Conservation (phyloP, 2,888 invertebrate genomes). For the Neria commutata region DNA sequence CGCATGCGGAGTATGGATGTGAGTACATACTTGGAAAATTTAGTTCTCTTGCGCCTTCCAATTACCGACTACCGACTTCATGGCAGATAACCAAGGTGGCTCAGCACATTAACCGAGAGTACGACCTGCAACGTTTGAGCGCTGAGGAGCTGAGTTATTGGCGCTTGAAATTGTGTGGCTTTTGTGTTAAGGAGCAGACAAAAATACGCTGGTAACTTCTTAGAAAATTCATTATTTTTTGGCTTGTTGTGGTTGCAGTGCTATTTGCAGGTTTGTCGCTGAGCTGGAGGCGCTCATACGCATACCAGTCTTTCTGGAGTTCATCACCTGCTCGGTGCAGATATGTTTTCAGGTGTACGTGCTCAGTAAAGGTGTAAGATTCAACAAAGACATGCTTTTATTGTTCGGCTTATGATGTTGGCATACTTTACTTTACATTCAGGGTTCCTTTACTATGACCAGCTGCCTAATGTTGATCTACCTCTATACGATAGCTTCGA, state of each 20-base stretch:
- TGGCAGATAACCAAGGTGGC: constrained; percentile 29
- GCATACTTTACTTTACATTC: neutral
- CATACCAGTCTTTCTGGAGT: constrained; percentile 50
- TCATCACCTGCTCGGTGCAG: constrained; percentile 49
- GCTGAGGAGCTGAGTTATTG: constrained; percentile 27
- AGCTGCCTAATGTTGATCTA: constrained; percentile 46
- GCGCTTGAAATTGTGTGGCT: constrained; percentile 39
- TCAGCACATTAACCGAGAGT: neutral
- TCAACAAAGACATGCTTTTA: too few species aligned
- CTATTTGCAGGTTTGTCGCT: constrained; percentile 28
- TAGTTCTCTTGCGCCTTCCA: too few species aligned
- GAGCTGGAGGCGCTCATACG: constrained; percentile 41
- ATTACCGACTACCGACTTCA: too few species aligned
- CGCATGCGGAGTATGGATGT: constrained; percentile 46
- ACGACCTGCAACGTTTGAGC: constrained; percentile 3
- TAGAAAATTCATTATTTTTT: too few species aligned
- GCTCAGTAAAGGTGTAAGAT: constrained; percentile 42
- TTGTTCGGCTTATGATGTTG: neutral
- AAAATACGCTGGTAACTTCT: constrained; percentile 39
- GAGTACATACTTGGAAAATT: too few species aligned
- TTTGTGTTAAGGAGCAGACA: constrained; percentile 41
- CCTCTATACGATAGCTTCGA: constrained; percentile 42
- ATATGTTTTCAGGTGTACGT: constrained; percentile 52
- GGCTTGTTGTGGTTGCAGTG: neutral
- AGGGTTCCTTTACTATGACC: constrained; percentile 46